Base-by-base conservation (phyloP, 2,888 invertebrate genomes). In the Smittia aterrima region DNA sequence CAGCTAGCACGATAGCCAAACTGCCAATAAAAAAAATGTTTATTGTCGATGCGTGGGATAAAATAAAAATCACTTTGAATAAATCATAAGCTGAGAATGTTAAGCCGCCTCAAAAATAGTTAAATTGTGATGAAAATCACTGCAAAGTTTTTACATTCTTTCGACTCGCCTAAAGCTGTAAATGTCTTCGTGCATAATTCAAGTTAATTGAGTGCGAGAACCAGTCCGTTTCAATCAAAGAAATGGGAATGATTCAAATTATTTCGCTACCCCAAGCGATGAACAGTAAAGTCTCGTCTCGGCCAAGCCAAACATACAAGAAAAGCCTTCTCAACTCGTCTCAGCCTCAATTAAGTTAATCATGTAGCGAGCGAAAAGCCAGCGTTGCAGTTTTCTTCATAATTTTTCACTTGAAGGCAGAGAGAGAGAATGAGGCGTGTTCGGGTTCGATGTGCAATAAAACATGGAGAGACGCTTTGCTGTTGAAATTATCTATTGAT, bases 381-480 rank as follows among this genome's bases (percentile, higher is more conserved):
- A 9, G 24, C 20, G 18, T 47, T 47, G 47, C 47, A 47, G 4
- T 62, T 62, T n/a, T n/a, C 18, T 62, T 62, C 24, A 62, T 62
- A 62, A 62, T 62, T 62, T 62, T 62, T 62, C 62, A 62, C 62
- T 62, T 24, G 62, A 62, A 62, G 62, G 62, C 62, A 24, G 6
- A n/a, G 18, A 62, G 7, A 62, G 20, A 2, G 18, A 62, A 22
- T 6, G 18, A 62, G 62, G 62, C 24, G 62, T 62, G 62, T n/a
- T 7, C 24, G 62, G 18, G 18, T 62, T 22, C 6, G 24, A 62
- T 62, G 62, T 62, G 20, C 24, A 62, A n/a, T 62, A 9, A 20
- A 24, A 22, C n/a, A n/a, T n/a, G 24, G 18, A 47, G 22, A 62
- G 24, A 62, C 53, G 3, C 4, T 16, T 18, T 18, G 62, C 62